These are phyloP conservation scores for Passer domesticus DNA, from an alignment of 2,113 vertebrate genomes.

Conservation along the genomic window DNA sequence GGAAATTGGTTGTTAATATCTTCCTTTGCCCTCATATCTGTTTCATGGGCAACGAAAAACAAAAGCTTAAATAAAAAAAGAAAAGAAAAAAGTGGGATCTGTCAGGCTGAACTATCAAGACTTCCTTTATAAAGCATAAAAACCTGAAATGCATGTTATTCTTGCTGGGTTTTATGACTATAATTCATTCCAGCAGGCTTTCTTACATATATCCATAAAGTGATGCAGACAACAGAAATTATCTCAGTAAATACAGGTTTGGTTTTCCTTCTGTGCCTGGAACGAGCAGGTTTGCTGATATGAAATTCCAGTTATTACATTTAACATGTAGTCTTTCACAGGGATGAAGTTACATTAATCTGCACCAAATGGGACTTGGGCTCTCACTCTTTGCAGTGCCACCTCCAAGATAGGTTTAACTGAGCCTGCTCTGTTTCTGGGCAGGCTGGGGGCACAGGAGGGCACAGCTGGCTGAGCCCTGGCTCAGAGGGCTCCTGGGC, in stretches of 20 bases:
- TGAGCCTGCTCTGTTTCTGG: background rate
- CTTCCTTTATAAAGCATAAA: background rate
- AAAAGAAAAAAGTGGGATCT: background rate
- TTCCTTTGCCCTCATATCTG: constrained; percentile 1
- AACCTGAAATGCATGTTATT: background rate
- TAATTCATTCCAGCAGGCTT: constrained; percentile 50
- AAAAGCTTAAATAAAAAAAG: background rate
- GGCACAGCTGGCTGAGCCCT: background rate
- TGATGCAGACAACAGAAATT: constrained; percentile 28
- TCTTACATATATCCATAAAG: constrained; percentile 21
- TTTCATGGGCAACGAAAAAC: background rate
- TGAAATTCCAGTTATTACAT: background rate
- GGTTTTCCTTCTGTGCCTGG: constrained; percentile 9
- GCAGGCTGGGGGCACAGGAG: background rate
- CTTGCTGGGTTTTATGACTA: background rate
- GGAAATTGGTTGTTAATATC: background rate
- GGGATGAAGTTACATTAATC: background rate
- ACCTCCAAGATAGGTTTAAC: background rate
- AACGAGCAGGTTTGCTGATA: background rate
- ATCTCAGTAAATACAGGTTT: background rate
- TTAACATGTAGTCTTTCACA: background rate
- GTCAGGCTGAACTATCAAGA: background rate
- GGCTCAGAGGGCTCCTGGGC: background rate
- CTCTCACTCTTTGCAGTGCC: background rate
- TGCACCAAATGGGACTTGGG: background rate